phyloP scores from a whole-genome alignment of 1,140 invertebrate species.

The Maconellicoccus hirsutus region DNA sequence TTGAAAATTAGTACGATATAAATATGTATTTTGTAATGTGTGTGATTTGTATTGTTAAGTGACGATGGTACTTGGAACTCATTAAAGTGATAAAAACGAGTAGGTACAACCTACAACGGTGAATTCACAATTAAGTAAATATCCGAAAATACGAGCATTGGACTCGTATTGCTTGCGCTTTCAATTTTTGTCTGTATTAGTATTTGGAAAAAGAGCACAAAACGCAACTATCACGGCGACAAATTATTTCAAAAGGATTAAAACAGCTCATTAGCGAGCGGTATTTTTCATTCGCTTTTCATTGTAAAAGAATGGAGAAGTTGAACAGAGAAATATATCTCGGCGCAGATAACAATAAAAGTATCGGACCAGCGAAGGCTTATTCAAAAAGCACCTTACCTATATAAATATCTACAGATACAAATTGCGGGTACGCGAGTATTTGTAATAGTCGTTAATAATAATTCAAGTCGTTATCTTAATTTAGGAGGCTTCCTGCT shows the following conservation, averaged over 20 bases:
- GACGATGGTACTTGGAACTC: too few species aligned
- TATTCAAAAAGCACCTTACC: background rate
- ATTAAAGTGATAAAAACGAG: too few species aligned
- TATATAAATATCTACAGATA: constrained; percentile 10
- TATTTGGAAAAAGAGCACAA: too few species aligned
- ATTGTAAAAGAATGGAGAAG: background rate
- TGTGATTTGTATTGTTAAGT: too few species aligned
- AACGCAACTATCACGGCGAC: background rate
- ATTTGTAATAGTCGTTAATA: constrained; percentile 9
- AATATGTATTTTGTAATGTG: too few species aligned
- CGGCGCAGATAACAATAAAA: background rate
- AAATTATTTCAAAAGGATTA: background rate
- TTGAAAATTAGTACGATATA: too few species aligned
- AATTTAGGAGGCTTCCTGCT: constrained; percentile 7
- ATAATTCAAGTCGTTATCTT: constrained; percentile 9
- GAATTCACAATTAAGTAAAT: too few species aligned
- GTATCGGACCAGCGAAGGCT: background rate
- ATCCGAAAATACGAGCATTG: too few species aligned
- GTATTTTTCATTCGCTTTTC: background rate
- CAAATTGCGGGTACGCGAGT: constrained; percentile 2
- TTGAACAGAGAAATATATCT: background rate
- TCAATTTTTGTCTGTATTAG: too few species aligned
- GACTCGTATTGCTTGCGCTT: too few species aligned
- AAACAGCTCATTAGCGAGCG: background rate
- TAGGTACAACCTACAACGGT: too few species aligned